Base-by-base conservation (phyloP, 2,888 invertebrate species). In the Isotomurus palustris region DNA sequence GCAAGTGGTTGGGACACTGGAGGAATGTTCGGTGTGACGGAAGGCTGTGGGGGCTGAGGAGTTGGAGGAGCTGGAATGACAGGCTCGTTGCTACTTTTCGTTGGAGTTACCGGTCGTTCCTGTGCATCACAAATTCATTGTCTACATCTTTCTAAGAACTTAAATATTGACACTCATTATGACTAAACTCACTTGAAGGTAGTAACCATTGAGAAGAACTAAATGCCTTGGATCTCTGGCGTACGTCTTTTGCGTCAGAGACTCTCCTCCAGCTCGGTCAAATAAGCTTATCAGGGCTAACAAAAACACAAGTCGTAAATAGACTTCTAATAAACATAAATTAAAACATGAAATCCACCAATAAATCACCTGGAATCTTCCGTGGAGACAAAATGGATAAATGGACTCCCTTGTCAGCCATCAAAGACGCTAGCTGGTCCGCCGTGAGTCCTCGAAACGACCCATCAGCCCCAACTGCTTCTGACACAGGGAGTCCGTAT, bases 191-290 rank as follows among this genome's bases (percentile, higher is more conserved):
- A 83, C 78, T 84, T 83, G 73, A 81, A 67, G 55, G 22, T 66
- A 62, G 45, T 58, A 87, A 5, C 87, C 87, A 74, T 84, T 85
- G 0, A 88, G 76, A 8, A 91, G 77, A 2, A 91, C 87, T 57
- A 90, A 78, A 76, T 91, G 90, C 5, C 90, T 78, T 0, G 86
- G 84, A 75, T 91, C 93, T 76, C 91, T 89, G 0, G 93, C 91
- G 74, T 91, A 95, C 75, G 93, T 93, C 75, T 94, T 88, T 14
- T 86, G 86, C 70, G 86, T 85, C 0, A 87, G 84, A 0, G 85
- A 81, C 75, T 92, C 92, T 0, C 91, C 91, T 8, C 91, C 91
- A 2, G 91, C 88, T 74, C 88, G 90, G 74, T 94, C 92, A 76
- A 88, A 95, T 5, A 95, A 77, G 72, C 90, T 87, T 69, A 87